These are phyloP conservation scores for Drosophila longiperda DNA, from an alignment of 2,888 invertebrate genomes.

Conservation along the genomic window DNA sequence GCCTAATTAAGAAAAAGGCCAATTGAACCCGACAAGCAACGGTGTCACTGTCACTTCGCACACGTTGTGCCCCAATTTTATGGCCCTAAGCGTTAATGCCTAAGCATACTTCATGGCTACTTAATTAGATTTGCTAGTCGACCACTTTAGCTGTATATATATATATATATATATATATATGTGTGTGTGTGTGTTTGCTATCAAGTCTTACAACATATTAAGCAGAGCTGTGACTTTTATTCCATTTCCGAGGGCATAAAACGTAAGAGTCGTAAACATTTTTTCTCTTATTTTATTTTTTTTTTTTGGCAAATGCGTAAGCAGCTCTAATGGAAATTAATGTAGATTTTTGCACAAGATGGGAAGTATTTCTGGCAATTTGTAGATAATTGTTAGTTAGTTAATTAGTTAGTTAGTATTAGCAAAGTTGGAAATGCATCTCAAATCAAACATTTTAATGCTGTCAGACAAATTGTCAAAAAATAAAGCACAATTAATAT, in stretches of 20 bases:
- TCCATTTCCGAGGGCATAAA: constrained; percentile 53
- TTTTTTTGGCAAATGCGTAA: constrained; percentile 29
- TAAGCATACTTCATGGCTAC: constrained; percentile 48
- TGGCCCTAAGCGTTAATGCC: constrained; percentile 62
- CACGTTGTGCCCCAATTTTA: constrained; percentile 55
- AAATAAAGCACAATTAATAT: not conserved
- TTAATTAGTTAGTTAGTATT: constrained; percentile 16
- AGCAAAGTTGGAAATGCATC: constrained; percentile 27
- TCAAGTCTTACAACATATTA: constrained; percentile 50
- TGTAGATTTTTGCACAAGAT: constrained; percentile 23
- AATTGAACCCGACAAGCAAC: constrained; percentile 53
- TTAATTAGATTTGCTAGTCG: constrained; percentile 72
- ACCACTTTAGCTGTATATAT: constrained; percentile 34
- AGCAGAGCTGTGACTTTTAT: constrained; percentile 5
- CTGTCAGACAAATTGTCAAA: constrained; percentile 15
- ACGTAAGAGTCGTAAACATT: constrained; percentile 68
- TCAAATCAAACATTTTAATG: constrained; percentile 36
- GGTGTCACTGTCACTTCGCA: constrained; percentile 23
- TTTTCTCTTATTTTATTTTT: not conserved
- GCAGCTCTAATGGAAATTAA: constrained; percentile 68
- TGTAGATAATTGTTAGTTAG: constrained; percentile 5
- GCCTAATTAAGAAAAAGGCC: constrained; percentile 53
- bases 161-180: constrained; percentile 12
- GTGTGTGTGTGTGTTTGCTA: constrained; percentile 13
- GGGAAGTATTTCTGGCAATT: not conserved